phyloP scores from a whole-genome alignment of 2,888 invertebrate genomes.

The Rotaria sp. region DNA sequence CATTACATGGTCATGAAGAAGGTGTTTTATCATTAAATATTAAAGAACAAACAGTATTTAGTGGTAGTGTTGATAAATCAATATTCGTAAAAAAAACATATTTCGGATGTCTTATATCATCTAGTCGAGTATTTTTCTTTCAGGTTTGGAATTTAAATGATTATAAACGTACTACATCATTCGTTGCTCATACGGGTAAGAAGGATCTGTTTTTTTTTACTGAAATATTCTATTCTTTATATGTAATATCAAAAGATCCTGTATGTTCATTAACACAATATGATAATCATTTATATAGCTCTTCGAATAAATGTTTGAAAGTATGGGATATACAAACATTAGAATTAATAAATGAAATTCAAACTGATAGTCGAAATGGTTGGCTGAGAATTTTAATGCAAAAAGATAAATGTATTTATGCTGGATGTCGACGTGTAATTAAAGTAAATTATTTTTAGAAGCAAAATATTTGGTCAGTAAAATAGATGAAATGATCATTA shows the following conservation, averaged over 20 bases:
- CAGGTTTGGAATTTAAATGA: conserved; percentile 22
- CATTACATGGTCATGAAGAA: neutral
- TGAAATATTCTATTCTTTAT: neutral
- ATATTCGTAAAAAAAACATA: neutral
- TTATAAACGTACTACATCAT: neutral
- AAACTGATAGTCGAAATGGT: neutral
- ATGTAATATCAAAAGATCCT: neutral
- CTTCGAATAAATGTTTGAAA: conserved; percentile 14
- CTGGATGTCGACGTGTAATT: conserved; percentile 25
- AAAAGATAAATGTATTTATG: neutral
- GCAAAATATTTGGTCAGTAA: too few species aligned
- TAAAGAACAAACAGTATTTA: conserved; percentile 16
- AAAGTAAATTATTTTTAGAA: conserved; percentile 2
- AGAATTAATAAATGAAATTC: neutral
- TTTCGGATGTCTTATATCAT: neutral
- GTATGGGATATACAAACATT: conserved; percentile 22
- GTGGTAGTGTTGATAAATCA: neutral
- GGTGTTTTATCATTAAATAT: neutral
- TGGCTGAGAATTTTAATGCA: neutral
- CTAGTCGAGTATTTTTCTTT: neutral
- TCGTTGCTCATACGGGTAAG: conserved; percentile 5
- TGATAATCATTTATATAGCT: neutral
- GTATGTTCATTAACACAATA: neutral
- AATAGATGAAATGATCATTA: too few species aligned
- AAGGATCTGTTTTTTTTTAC: neutral